Conservation (phyloP, 1,140 invertebrate genomes). For the Sycophaga agraensis region DNA sequence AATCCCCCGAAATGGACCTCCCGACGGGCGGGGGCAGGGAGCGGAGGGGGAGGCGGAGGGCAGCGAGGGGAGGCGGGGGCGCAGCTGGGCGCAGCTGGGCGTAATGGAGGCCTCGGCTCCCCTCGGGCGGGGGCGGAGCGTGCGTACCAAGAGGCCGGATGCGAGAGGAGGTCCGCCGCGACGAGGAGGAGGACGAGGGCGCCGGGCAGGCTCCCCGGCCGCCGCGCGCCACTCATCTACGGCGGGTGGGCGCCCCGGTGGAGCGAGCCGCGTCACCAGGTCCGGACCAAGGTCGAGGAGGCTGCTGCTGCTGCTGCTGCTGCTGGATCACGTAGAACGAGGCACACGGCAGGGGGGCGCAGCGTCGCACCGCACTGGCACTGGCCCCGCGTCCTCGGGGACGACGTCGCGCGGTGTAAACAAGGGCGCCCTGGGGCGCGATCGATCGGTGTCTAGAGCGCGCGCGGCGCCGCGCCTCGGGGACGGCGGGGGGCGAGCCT, state of each 20-base stretch:
- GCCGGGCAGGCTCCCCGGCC: not conserved
- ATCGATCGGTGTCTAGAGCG: not conserved
- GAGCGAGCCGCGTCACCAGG: conserved; percentile 45
- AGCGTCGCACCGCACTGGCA: too few species aligned
- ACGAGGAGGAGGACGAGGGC: not conserved
- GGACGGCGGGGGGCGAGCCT: not conserved
- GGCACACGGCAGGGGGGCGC: not conserved
- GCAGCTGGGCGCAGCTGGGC: too few species aligned
- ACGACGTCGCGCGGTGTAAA: conserved; percentile 1
- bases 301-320: too few species aligned
- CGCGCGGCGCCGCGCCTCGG: not conserved
- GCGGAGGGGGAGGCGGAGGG: not conserved
- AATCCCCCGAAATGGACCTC: too few species aligned
- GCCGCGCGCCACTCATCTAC: too few species aligned
- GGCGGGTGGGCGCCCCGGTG: not conserved
- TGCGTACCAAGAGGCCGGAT: conserved; percentile 17
- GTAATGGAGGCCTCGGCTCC: too few species aligned
- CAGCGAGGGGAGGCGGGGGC: not conserved
- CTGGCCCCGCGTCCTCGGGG: not conserved
- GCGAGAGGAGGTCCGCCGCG: not conserved
- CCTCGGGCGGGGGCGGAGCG: too few species aligned
- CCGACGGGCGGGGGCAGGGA: too few species aligned
- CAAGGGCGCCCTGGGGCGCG: not conserved
- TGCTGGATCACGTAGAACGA: too few species aligned
- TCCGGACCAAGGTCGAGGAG: conserved; percentile 42